phyloP scores from a whole-genome alignment of 2,888 invertebrate genomes.

The Xanthostigma xanthostigma region DNA sequence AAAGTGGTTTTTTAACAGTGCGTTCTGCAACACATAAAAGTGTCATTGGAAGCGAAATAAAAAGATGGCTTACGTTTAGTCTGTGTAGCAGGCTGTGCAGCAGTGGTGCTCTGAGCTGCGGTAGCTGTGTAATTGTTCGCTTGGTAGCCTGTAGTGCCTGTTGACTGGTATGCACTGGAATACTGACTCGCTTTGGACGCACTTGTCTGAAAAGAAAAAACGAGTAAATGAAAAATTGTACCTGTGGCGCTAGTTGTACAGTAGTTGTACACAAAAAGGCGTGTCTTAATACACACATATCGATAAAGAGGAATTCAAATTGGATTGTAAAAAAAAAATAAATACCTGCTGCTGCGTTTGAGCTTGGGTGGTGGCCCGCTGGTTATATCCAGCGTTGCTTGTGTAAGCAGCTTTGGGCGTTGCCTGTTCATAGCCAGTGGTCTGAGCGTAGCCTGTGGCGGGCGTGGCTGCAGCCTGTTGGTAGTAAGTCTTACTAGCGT shows the following conservation, averaged over 20 bases:
- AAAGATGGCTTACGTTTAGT: conserved; percentile 39
- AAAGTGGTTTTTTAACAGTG: too few relatives aligned
- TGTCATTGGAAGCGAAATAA: neutral
- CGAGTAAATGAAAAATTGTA: neutral
- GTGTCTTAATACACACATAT: too few relatives aligned
- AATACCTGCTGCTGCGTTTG: conserved; percentile 28
- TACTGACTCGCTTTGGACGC: conserved; percentile 40
- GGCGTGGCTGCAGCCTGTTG: conserved; percentile 67
- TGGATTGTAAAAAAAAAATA: conserved; percentile 4
- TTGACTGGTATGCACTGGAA: conserved; percentile 43
- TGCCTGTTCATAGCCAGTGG: conserved; percentile 43
- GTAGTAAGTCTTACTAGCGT: conserved; percentile 70
- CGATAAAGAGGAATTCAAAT: too few relatives aligned
- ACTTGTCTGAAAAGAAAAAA: conserved; percentile 21
- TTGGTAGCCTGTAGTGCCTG: conserved; percentile 27
- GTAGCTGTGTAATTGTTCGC: conserved; percentile 34
- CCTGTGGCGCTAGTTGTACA: too few relatives aligned
- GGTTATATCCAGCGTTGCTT: conserved; percentile 50
- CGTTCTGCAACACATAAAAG: too few relatives aligned
- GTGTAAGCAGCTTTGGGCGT: conserved; percentile 55
- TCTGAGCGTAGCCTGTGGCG: conserved; percentile 45
- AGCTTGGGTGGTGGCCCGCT: conserved; percentile 29
- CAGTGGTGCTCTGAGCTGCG: conserved; percentile 39
- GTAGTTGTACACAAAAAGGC: too few relatives aligned
- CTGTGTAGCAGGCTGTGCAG: conserved; percentile 35